Evolutionary conservation across 2,113 vertebrate genomes (phyloP), one percentile per base, ranked within the genome.

Genomic region (Melanocharis versteri): DNA sequence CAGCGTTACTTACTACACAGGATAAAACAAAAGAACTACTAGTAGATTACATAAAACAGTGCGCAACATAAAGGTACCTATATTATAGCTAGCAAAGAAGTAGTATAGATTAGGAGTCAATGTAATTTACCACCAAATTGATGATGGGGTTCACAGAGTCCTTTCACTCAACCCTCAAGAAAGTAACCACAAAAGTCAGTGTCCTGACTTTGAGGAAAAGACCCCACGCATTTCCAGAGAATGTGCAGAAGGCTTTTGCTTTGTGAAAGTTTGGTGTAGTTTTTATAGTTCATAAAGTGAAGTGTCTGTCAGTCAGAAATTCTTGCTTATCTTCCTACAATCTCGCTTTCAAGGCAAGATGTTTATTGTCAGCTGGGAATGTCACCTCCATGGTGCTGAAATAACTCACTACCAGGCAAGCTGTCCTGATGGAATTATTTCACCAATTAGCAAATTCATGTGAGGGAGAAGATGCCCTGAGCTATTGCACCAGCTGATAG

Each of bases 61-160:
- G 33, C 4, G 31, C 0, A 0, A 37, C 17, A 31, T 53, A 62
- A 44, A 71, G 39, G 5, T 11, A 37, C 3, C 16, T 51, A 9
- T 44, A 26, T 37, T 53, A 20, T 30, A 53, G 24, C 13, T 44
- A 53, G 13, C 17, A 51, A 53, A 44, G 47, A 61, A 31, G 53
- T 26, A 31, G 8, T 71, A 17, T 11, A 53, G 16, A 7, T 44
- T 44, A 44, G 56, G 33, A 16, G 5, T 26, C 10, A 51, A 2
- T 44, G 22, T 47, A 27, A 57, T 0, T 61, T 60, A 20, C 2
- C 31, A 35, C 12, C 20, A 61, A 42, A 61, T 11, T 44, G 13
- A 26, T 61, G 16, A 44, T 26, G 31, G 21, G 1, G 10, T 35
- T 61, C 31, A 35, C 24, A 26, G 56, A 24, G 26, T 53, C 21